Percentiles rank a stretch among this genome's conserved stretches.
phyloP scores from a whole-genome alignment of 2,113 vertebrate genomes.

The Chaetura pelagica region DNA sequence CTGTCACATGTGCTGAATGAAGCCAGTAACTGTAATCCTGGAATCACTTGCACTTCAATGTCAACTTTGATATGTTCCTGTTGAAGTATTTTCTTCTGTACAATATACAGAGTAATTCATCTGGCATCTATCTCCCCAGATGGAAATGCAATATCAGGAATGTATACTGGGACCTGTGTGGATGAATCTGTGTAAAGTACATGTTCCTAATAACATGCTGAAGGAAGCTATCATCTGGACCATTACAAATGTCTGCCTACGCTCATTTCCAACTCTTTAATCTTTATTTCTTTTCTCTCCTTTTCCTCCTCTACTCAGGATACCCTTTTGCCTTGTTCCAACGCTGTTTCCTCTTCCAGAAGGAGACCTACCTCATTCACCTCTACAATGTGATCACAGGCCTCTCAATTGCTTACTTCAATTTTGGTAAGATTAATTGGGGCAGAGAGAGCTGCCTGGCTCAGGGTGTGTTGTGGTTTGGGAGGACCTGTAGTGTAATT shows the following conservation, averaged over 20 bases:
- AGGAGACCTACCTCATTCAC: constrained; percentile 88
- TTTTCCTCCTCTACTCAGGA: constrained; percentile 70
- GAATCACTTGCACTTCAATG: neutral
- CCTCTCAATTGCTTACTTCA: constrained; percentile 93
- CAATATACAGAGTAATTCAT: neutral
- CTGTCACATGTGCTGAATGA: neutral
- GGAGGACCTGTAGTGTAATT: neutral
- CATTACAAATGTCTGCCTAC: neutral
- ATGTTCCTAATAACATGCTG: neutral
- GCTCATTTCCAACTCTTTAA: neutral
- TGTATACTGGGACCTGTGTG: too few species aligned
- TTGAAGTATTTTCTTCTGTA: neutral
- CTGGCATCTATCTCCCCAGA: neutral
- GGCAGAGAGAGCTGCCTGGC: constrained; percentile 9
- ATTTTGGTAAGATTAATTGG: constrained; percentile 89
- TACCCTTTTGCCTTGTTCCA: constrained; percentile 94
- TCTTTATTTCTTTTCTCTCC: neutral
- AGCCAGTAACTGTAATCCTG: neutral
- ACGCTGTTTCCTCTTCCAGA: constrained; percentile 88
- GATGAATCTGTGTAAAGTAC: neutral
- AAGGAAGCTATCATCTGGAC: neutral
- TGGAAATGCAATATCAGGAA: neutral
- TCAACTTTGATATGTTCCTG: neutral
- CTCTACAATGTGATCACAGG: constrained; percentile 90
- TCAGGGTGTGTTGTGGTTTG: constrained; percentile 50